These are phyloP conservation scores for Mythimna lalbum DNA, from an alignment of 2,888 invertebrate species.

Conservation along the genomic window DNA sequence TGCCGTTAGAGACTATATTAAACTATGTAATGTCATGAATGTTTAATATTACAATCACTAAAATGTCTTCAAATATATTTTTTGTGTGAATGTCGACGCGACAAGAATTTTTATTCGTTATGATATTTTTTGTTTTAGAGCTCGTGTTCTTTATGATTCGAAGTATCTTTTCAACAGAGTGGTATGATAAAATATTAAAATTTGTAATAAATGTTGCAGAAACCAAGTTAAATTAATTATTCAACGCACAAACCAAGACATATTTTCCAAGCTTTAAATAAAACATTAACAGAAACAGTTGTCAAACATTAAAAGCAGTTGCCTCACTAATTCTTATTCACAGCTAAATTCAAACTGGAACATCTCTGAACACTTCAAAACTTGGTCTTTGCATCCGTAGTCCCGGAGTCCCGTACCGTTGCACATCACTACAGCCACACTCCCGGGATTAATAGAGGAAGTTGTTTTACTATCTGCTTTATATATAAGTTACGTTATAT, in stretches of 20 bases:
- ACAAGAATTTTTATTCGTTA: slow-evolving; percentile 21
- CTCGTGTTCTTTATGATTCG: background rate
- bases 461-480: slow-evolving; percentile 64
- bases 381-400: slow-evolving; percentile 54
- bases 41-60: slow-evolving; percentile 48
- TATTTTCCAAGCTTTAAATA: slow-evolving; percentile 29
- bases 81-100: slow-evolving; percentile 14
- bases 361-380: slow-evolving; percentile 63
- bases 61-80: slow-evolving; percentile 34
- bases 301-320: slow-evolving; percentile 60
- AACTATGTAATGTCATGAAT: slow-evolving; percentile 48
- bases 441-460: slow-evolving; percentile 67
- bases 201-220: slow-evolving; percentile 5
- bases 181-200: background rate
- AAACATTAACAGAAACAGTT: slow-evolving; percentile 54
- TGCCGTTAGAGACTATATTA: slow-evolving; percentile 54
- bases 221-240: slow-evolving; percentile 13
- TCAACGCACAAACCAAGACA: background rate
- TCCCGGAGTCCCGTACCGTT: slow-evolving; percentile 49
- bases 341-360: slow-evolving; percentile 58
- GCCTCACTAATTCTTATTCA: slow-evolving; percentile 61
- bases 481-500: slow-evolving; percentile 52
- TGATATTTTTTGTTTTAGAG: slow-evolving; percentile 1
- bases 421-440: slow-evolving; percentile 62
- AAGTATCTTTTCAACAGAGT: too few relatives aligned